Base-by-base conservation (phyloP, 2,797 vertebrate genomes). In the Brachymystax lenok region DNA sequence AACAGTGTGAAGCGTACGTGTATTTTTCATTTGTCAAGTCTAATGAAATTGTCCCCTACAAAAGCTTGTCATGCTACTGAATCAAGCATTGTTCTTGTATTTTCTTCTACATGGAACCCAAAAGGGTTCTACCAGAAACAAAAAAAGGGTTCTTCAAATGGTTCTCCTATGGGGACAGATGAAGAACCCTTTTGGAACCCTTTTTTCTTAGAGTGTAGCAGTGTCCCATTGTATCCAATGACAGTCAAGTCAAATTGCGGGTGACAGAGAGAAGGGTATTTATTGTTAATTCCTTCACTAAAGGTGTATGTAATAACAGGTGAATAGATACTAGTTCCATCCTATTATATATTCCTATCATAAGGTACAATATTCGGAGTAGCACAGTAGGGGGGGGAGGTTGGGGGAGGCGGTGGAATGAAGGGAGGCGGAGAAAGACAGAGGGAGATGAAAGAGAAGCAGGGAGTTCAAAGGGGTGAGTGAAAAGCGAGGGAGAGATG, bases 381-480 rank as follows among this genome's bases (percentile, higher is more conserved):
- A 79, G 67, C 88, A 51, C 87, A 82, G 86, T 70, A 79, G 86
- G 86, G 74, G 86, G 74, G 83, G 40, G 69, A 52, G 80, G 73
- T 6, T 70, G 54, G 71, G 74, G 70, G 16, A 59, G 54, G 59
- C 12, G 10, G 10, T 46, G 40, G 40, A 46, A 3, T 2, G 40
- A 46, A 10, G 40, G 40, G 40, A 13, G 10, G 21, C 33, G 24
- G 71, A 59, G 78, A 21, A 59, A 19, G 5, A 59, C 21, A 79
- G 81, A 74, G 66, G 24, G 77, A 89, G 89, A 90, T 92, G 88
- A 91, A 92, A 91, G 86, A 79, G 71, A 88, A 79, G 85, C 80
- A 76, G 82, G 73, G 71, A 84, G 86, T 87, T 89, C 84, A 85
- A 90, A 88, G 87, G 85, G 80, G 63, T 72, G 79, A 74, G 21